Conservation (phyloP, 2,888 invertebrate genomes). For the Metalampra italica region DNA sequence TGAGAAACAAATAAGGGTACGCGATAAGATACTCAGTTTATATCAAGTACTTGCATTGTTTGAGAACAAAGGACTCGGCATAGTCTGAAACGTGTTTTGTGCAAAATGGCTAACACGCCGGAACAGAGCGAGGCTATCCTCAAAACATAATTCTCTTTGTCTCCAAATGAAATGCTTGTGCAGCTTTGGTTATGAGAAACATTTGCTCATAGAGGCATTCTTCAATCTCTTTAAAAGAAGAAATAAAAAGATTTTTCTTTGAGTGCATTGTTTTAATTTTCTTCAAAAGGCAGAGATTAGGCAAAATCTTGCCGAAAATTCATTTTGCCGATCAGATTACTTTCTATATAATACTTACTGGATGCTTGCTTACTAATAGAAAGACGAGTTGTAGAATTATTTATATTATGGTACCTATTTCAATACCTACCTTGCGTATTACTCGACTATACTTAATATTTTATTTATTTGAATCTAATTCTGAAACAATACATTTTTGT, state of each 20-base stretch:
- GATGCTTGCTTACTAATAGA: too few relatives aligned
- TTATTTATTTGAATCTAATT: too few relatives aligned
- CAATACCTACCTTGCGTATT: too few relatives aligned
- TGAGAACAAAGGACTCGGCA: slow-evolving; percentile 48
- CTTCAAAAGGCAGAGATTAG: too few relatives aligned
- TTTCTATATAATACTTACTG: too few relatives aligned
- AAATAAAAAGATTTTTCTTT: background rate
- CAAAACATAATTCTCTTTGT: slow-evolving; percentile 15
- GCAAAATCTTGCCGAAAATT: too few relatives aligned
- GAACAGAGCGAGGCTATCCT: slow-evolving; percentile 22
- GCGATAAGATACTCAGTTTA: slow-evolving; percentile 60
- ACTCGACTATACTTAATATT: too few relatives aligned
- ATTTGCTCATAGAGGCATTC: slow-evolving; percentile 1
- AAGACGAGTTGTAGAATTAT: too few relatives aligned
- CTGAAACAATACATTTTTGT: too few relatives aligned
- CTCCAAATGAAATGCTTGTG: slow-evolving; percentile 11
- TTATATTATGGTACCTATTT: too few relatives aligned
- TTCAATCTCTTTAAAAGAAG: background rate
- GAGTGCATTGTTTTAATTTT: background rate
- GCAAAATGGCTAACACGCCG: slow-evolving; percentile 52
- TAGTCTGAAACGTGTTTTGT: slow-evolving; percentile 61
- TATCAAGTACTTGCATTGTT: slow-evolving; percentile 63
- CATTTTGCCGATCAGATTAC: too few relatives aligned
- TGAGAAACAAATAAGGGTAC: slow-evolving; percentile 59
- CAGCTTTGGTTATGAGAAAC: background rate